Percentiles rank a stretch among this genome's conserved stretches.
Conservation (phyloP, 2,888 invertebrate species). For the Lasioglossum lativentre region DNA sequence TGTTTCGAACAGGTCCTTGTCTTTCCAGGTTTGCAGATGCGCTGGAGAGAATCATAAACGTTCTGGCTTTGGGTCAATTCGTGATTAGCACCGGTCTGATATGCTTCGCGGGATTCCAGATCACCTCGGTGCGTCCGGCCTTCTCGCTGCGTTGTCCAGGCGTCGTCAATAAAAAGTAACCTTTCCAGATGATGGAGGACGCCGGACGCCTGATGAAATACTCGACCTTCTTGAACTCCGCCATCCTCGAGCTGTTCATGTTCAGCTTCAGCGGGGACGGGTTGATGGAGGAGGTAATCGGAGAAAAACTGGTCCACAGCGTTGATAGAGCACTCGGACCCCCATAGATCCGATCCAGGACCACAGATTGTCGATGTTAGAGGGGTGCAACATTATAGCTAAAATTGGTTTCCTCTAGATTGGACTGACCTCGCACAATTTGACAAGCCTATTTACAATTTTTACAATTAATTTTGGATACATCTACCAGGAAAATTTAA, state of each 20-base stretch:
- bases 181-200: conserved; percentile 73
- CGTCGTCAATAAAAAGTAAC: conserved; percentile 37
- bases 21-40: conserved; percentile 77
- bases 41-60: conserved; percentile 76
- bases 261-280: conserved; percentile 79
- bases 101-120: conserved; percentile 80
- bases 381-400: neutral
- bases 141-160: neutral
- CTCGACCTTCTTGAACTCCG: conserved; percentile 73
- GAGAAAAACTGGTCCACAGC: neutral
- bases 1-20: neutral
- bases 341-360: neutral
- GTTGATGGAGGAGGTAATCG: conserved; percentile 75
- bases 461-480: too few species aligned
- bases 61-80: conserved; percentile 79
- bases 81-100: conserved; percentile 77
- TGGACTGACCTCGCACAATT: too few species aligned
- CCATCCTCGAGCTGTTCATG: conserved; percentile 78
- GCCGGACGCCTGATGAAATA: conserved; percentile 75
- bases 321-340: neutral
- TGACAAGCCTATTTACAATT: too few species aligned
- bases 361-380: neutral
- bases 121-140: conserved; percentile 74
- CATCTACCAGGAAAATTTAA: too few species aligned
- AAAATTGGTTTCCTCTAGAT: too few species aligned